These are phyloP conservation scores for Coleophora flavipennella DNA, from an alignment of 2,888 invertebrate genomes.

Conservation along the genomic window DNA sequence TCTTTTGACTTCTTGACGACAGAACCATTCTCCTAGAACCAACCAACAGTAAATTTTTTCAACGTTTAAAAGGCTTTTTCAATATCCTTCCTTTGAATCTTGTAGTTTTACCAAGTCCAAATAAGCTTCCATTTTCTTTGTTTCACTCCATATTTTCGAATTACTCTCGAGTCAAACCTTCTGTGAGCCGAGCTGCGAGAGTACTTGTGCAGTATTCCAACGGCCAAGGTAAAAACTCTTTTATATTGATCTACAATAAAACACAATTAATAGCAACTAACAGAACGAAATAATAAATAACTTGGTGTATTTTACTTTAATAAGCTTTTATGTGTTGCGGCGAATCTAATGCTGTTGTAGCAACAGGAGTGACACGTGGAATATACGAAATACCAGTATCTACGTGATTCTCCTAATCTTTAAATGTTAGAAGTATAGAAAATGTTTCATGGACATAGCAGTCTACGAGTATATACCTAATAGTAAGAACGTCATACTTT, in stretches of 20 bases:
- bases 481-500: no score
- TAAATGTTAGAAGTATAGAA: no score
- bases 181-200: constrained; percentile 43
- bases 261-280: constrained; percentile 12
- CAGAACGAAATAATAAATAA: background rate
- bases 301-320: constrained; percentile 10
- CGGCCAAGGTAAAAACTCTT: constrained; percentile 52
- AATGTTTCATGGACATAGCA: no score
- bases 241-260: constrained; percentile 16
- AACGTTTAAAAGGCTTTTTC: no score
- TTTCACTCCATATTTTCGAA: constrained; percentile 5
- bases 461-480: no score
- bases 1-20: no score
- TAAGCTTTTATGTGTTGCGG: constrained; percentile 18
- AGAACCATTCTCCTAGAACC: no score
- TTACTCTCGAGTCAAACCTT: constrained; percentile 12
- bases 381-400: no score
- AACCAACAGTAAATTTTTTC: no score
- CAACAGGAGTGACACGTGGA: constrained; percentile 1
- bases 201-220: constrained; percentile 62
- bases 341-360: constrained; percentile 9
- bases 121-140: constrained; percentile 1
- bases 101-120: constrained; percentile 2
- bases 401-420: no score
- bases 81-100: background rate